Evolutionary conservation across 1,140 invertebrate genomes (phyloP), one percentile per base, ranked within the genome.

Genomic region (Amphibalanus amphitrite): DNA sequence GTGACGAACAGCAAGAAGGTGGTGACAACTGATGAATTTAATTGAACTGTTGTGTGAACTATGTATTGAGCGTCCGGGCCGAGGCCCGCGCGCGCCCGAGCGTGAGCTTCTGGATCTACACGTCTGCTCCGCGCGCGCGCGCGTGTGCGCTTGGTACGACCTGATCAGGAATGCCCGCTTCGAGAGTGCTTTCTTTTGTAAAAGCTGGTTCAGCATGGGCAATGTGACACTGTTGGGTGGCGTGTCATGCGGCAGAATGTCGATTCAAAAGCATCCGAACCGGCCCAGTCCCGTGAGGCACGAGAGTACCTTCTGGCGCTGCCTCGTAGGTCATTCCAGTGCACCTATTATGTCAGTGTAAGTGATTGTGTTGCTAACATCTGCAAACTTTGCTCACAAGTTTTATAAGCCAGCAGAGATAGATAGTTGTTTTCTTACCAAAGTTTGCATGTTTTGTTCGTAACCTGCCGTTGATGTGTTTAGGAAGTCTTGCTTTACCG

Each of bases 391-490:
- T 65, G 26, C 64, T n/a, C 64, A 65, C 26, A 23, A 65, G 20
- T 65, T 65, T 26, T 65, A 26, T 65, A 26, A 23, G 64, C 64
- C 23, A 23, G 64, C 26, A 26, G 20, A 65, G 20, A 25, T 65
- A n/a, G 64, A 65, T 65, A 38, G 38, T 38, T 38, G 38, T 65
- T 65, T 65, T 65, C 64, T 65, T 65, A 65, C 64, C 64, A 65
- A 65, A 65, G 64, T 65, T 65, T 65, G 26, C 26, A 26, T 65
- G 64, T 65, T 65, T 65, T 26, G 64, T 65, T 65, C 38, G 38
- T 38, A 38, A 38, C 38, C 38, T 38, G 38, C 38, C 38, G 38
- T 38, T 38, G 38, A 38, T 38, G 38, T 38, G 38, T 38, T 38
- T 38, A n/a, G 38, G 38, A 38, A 38, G 17, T 38, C 38, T 38